Conservation (phyloP, 2,797 vertebrate species). For the Leuciscus waleckii region DNA sequence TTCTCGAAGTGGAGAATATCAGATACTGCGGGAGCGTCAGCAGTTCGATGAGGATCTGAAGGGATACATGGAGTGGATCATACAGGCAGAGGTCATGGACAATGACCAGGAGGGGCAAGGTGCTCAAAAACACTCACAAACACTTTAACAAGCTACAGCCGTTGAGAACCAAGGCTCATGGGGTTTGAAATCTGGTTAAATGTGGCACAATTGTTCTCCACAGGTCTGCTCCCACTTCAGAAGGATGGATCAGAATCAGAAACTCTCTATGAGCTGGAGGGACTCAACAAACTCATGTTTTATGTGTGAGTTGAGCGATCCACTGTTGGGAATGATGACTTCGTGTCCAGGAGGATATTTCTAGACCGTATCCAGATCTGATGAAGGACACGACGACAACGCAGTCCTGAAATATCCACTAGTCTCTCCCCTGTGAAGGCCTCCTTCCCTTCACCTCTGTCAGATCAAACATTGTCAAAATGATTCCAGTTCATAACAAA, state of each 20-base stretch:
- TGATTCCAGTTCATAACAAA: no score
- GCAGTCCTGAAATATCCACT: no score
- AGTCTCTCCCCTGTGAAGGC: no score
- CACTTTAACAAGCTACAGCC: neutral
- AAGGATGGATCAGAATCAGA: constrained; percentile 83
- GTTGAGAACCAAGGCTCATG: neutral
- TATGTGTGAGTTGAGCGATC: constrained; percentile 83
- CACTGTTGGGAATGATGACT: neutral
- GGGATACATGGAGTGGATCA: constrained; percentile 97
- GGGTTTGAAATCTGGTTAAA: neutral
- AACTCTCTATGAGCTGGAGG: constrained; percentile 87
- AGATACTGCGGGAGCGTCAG: constrained; percentile 90
- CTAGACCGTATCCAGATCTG: neutral
- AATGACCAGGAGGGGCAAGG: constrained; percentile 79
- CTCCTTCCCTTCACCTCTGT: no score
- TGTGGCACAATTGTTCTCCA: constrained; percentile 17
- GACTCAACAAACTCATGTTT: constrained; percentile 86
- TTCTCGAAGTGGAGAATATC: constrained; percentile 91
- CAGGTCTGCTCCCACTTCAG: constrained; percentile 84
- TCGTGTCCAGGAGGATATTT: neutral
- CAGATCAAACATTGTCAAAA: no score
- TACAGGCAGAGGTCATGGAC: constrained; percentile 92
- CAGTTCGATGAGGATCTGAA: constrained; percentile 93
- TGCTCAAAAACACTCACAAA: constrained; percentile 43
- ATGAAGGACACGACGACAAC: no score